phyloP scores from a whole-genome alignment of 1,140 invertebrate species.

The Micrasema minimum region DNA sequence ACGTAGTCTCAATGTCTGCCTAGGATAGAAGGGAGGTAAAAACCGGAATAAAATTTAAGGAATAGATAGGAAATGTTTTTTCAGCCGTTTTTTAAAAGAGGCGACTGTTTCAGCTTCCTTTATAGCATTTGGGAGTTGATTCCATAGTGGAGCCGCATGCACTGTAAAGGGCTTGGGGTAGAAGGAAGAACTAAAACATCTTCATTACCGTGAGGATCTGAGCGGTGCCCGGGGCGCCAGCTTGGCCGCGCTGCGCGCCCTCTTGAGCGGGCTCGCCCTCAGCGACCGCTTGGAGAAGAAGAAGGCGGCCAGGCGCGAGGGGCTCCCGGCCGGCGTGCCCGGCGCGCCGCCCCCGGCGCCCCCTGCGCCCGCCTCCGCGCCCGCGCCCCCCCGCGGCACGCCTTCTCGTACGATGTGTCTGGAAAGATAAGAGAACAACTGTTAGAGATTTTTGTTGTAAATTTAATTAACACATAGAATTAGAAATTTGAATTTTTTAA shows the following conservation, averaged over 20 bases:
- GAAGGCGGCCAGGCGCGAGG: constrained; percentile 72
- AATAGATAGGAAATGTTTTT: too few species aligned
- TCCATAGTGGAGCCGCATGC: too few species aligned
- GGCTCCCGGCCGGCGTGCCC: constrained; percentile 62
- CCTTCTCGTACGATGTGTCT: constrained; percentile 93
- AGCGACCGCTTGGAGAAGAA: constrained; percentile 92
- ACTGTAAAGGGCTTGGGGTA: too few species aligned
- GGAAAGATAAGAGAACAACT: constrained; percentile 55
- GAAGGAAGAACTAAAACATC: too few species aligned
- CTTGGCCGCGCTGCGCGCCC: constrained; percentile 92
- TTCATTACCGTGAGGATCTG: constrained; percentile 72
- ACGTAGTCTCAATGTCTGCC: too few species aligned
- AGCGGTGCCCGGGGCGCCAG: constrained; percentile 67
- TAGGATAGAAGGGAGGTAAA: too few species aligned
- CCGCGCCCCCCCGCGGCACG: constrained; percentile 84
- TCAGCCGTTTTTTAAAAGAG: too few species aligned
- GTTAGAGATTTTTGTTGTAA: not conserved
- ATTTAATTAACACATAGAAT: not conserved
- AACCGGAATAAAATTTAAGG: too few species aligned
- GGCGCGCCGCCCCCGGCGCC: constrained; percentile 66
- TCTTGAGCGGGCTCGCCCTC: constrained; percentile 87
- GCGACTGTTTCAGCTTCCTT: too few species aligned
- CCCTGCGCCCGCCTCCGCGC: constrained; percentile 83
- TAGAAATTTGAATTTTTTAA: too few species aligned
- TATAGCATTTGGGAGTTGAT: too few species aligned